phyloP scores from a whole-genome alignment of 2,797 vertebrate genomes.

The Sebastes vulpes region DNA sequence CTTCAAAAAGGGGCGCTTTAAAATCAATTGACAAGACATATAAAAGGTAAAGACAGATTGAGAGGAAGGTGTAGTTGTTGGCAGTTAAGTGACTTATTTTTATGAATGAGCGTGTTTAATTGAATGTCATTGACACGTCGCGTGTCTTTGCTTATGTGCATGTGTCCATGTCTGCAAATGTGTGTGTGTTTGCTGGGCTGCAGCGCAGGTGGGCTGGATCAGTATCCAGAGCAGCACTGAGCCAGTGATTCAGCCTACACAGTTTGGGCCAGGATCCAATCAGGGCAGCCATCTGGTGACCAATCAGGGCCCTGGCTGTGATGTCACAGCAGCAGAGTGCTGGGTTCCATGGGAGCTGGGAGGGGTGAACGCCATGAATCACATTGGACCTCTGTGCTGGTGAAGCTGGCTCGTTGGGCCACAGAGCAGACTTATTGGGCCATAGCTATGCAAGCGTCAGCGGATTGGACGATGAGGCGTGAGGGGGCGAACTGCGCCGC shows the following conservation, averaged over 20 bases:
- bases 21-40: constrained; percentile 84
- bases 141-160: constrained; percentile 18
- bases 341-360: constrained; percentile 62
- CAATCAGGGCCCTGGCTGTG: constrained; percentile 83
- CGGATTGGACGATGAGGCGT: constrained; percentile 30
- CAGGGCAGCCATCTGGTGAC: constrained; percentile 85
- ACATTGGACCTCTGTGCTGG: constrained; percentile 58
- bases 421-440: constrained; percentile 19
- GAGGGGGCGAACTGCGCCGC: constrained; percentile 26
- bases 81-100: constrained; percentile 64
- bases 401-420: constrained; percentile 21
- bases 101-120: constrained; percentile 67
- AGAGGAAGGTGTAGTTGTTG: constrained; percentile 64
- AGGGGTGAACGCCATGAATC: constrained; percentile 78
- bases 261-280: constrained; percentile 83
- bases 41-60: constrained; percentile 75
- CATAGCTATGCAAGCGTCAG: constrained; percentile 35
- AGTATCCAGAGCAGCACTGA: constrained; percentile 77
- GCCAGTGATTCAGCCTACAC: constrained; percentile 79
- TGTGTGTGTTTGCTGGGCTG: constrained; percentile 34
- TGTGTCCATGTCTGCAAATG: constrained; percentile 23
- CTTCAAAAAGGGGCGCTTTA: constrained; percentile 79
- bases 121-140: constrained; percentile 52
- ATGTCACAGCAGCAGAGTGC: constrained; percentile 76
- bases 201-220: constrained; percentile 77